Evolutionary conservation across 2,113 vertebrate genomes (phyloP).

Genomic region (Bothrops jararaca): DNA sequence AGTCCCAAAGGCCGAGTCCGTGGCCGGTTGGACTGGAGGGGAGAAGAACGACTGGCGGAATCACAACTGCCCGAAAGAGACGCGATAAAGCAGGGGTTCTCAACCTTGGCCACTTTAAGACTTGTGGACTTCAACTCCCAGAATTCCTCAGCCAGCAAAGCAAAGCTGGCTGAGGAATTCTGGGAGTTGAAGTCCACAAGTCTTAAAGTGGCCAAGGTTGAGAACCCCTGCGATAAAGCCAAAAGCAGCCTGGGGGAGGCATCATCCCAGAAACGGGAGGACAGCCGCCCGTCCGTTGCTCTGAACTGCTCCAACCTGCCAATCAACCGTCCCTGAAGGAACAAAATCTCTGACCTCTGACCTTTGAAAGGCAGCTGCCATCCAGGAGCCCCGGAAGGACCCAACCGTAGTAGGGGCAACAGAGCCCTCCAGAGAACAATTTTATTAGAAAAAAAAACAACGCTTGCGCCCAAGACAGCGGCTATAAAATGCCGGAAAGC

Average conservation of each 20-base stretch:
- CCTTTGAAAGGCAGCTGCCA: neutral
- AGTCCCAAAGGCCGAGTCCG: neutral
- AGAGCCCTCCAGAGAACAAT: neutral
- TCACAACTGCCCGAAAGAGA: too few relatives aligned
- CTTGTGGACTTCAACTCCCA: neutral
- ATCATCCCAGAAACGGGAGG: neutral
- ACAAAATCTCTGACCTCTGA: neutral
- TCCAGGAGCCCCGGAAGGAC: neutral
- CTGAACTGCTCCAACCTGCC: neutral
- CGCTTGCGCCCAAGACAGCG: accelerated
- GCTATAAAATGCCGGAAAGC: neutral
- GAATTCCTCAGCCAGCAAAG: too few relatives aligned
- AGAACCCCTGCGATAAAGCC: too few relatives aligned
- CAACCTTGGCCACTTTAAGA: neutral
- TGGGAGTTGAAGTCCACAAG: too few relatives aligned
- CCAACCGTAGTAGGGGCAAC: neutral
- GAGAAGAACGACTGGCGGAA: too few relatives aligned
- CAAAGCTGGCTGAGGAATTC: too few relatives aligned
- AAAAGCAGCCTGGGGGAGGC: neutral
- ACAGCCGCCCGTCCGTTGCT: neutral
- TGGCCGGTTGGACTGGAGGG: too few relatives aligned
- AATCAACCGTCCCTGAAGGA: neutral
- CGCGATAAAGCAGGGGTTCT: too few relatives aligned
- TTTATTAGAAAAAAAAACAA: neutral
- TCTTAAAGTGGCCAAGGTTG: too few relatives aligned